phyloP scores from a whole-genome alignment of 2,113 vertebrate species.

The Parotia lawesii region DNA sequence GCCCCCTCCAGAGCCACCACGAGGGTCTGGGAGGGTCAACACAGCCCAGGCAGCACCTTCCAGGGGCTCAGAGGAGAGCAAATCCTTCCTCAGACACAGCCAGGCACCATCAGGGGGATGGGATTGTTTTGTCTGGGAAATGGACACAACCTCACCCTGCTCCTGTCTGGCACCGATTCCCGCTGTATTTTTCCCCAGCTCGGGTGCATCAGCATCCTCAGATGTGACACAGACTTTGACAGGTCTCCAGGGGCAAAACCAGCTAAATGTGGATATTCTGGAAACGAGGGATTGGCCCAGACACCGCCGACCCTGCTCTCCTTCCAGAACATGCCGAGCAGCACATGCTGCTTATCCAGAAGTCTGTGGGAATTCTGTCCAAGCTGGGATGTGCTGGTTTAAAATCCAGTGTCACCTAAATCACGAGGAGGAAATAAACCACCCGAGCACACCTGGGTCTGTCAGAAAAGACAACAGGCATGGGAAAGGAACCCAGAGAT shows the following conservation, averaged over 20 bases:
- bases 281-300: neutral
- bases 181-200: neutral
- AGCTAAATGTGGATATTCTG: neutral
- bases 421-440: neutral
- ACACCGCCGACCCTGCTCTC: neutral
- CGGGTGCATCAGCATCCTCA: neutral
- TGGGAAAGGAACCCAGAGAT: neutral
- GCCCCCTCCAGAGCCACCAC: neutral
- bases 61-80: neutral
- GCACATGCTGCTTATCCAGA: neutral
- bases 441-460: neutral
- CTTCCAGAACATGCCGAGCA: neutral
- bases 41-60: neutral
- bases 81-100: neutral
- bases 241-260: neutral
- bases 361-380: neutral
- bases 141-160: neutral
- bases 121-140: neutral
- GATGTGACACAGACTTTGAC: neutral
- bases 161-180: neutral
- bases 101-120: neutral
- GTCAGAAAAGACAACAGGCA: neutral
- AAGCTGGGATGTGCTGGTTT: neutral
- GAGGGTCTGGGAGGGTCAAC: neutral
- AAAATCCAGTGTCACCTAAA: neutral